Base-by-base conservation (phyloP, 2,797 vertebrate species). In the Sardinella longiceps region DNA sequence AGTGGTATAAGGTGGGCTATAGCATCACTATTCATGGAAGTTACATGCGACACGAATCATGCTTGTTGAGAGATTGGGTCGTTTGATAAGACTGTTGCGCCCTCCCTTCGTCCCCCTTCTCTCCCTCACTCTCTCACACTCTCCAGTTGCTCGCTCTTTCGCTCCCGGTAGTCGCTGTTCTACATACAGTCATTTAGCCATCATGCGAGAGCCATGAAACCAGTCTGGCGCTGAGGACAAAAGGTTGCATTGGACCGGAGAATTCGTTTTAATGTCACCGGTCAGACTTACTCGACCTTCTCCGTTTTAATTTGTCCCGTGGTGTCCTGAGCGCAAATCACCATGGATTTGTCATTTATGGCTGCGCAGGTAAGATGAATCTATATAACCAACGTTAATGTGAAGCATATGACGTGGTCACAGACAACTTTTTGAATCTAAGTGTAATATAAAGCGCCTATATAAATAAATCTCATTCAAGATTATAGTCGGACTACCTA, bases 291-390 rank as follows among this genome's bases (percentile, higher is more conserved):
- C 33, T 39, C 28, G 33, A 43, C 70, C 50, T 18, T 51, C 63
- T 70, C 77, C 45, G 25, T 23, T 33, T 60, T 37, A 37, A 66
- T 81, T 81, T 43, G 60, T 84, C 66, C 58, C 77, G 53, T 77
- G 63, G 81, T 82, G 70, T 70, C 63, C 81, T 85, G 48, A 80
- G 51, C 83, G 85, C 60, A 80, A 60, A 66, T 89, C 94, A 93
- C 88, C 92, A 97, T 97, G 96, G 96, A 97, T 88, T 95, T 97
- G 81, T 96, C 96, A 86, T 97, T 97, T 88, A 96, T 97, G 96
- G 96, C 96, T 80, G 96, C 96, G 20, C 96, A 97, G 96, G 96
- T 97, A 93, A 90, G 80, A 48, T 33, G 50, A 12, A 12, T 77
- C 20, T 77, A 70, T 33, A 15, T 28, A n/a, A 20, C 37, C 37